Conservation (phyloP, 2,797 vertebrate species). For the Vultur gryphus region DNA sequence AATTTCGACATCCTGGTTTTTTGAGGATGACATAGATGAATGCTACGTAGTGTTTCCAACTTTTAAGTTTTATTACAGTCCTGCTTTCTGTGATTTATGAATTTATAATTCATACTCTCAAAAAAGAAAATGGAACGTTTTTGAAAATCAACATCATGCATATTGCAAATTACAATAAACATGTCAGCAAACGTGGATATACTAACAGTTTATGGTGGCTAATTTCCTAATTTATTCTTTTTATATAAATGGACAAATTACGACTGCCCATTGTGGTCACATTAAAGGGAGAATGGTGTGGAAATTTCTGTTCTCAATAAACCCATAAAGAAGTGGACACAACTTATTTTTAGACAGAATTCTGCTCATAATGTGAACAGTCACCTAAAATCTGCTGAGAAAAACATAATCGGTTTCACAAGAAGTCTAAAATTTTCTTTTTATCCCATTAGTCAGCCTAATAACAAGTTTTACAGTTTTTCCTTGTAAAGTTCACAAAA, state of each 20-base stretch:
- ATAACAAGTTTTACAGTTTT: constrained; percentile 49
- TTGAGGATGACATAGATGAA: neutral
- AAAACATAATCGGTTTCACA: constrained; percentile 56
- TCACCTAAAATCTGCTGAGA: constrained; percentile 64
- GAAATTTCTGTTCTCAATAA: constrained; percentile 61
- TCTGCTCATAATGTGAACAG: constrained; percentile 24
- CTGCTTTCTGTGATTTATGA: constrained; percentile 17
- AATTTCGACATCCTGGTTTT: neutral
- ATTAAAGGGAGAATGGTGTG: constrained; percentile 56
- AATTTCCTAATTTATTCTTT: constrained; percentile 52
- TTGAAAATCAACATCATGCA: constrained; percentile 25
- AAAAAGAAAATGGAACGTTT: constrained; percentile 47
- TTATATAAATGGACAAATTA: constrained; percentile 52
- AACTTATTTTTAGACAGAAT: constrained; percentile 52
- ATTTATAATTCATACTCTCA: constrained; percentile 20
- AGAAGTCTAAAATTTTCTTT: constrained; percentile 37
- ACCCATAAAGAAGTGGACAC: constrained; percentile 40
- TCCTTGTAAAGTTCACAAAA: constrained; percentile 43
- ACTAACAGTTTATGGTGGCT: constrained; percentile 47
- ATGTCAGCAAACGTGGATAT: constrained; percentile 55
- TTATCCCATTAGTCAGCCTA: constrained; percentile 58
- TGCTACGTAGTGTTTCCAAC: neutral
- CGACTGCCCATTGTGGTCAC: constrained; percentile 36
- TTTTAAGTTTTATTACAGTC: neutral
- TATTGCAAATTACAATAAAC: constrained; percentile 46